Evolutionary conservation across 2,797 vertebrate species (phyloP).

Genomic region (Halcyon chelicuti): DNA sequence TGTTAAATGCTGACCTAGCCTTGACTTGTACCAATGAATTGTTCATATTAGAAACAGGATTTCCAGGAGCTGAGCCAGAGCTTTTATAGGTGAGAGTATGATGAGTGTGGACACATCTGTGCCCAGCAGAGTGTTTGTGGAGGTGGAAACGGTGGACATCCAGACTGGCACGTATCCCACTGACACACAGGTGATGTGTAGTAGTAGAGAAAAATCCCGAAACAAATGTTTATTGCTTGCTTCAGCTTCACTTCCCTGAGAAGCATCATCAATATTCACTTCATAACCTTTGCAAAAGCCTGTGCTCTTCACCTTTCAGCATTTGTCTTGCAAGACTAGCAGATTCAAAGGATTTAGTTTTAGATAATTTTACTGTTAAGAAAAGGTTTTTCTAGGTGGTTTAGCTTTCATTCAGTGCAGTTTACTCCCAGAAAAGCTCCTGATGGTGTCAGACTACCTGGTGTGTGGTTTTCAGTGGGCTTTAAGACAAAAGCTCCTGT

Average conservation of each 20-base stretch:
- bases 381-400: neutral
- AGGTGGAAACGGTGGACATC: neutral
- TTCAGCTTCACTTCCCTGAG: neutral
- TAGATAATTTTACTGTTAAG: neutral
- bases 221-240: neutral
- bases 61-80: neutral
- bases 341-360: neutral
- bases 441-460: neutral
- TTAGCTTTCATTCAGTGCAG: neutral
- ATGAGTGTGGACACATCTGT: neutral
- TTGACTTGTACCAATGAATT: neutral
- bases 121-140: neutral
- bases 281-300: neutral
- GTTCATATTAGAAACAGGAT: neutral
- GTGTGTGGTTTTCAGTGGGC: neutral
- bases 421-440: neutral
- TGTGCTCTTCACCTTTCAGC: neutral
- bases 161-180: neutral
- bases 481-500: neutral
- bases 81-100: neutral
- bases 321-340: neutral
- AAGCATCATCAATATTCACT: neutral
- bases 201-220: neutral
- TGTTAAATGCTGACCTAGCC: conserved; percentile 2
- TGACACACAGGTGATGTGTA: neutral